Evolutionary conservation across 2,888 invertebrate genomes (phyloP).

Genomic region (Thymelicus sylvestris): DNA sequence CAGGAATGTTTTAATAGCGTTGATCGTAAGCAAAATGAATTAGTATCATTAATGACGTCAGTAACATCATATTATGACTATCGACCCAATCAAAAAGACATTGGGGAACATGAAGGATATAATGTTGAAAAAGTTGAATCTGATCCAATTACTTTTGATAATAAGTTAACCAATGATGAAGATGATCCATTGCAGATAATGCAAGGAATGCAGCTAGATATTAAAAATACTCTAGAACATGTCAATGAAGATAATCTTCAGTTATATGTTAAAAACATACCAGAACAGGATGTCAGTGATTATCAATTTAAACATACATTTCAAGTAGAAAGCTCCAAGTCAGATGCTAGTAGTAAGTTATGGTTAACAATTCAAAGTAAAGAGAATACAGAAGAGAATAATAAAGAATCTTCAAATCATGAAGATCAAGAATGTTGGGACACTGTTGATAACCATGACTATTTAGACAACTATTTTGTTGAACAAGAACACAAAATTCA

Average conservation of each 20-base stretch:
- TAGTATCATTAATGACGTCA: conserved; percentile 44
- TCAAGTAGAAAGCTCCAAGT: neutral
- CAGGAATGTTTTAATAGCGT: conserved; percentile 31
- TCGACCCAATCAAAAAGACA: neutral
- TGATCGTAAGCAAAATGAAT: conserved; percentile 46
- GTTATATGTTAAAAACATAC: neutral
- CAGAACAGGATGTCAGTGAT: neutral
- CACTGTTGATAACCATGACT: neutral
- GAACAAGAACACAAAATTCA: neutral
- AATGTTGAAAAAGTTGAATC: neutral
- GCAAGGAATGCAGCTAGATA: neutral
- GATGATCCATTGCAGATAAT: conserved; percentile 1
- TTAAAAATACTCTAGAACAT: neutral
- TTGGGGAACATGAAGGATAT: neutral
- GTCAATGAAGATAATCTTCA: neutral
- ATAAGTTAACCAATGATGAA: neutral
- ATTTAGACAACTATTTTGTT: neutral
- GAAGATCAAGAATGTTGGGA: neutral
- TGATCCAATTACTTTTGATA: neutral
- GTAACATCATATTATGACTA: neutral
- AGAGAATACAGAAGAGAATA: neutral
- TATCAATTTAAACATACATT: neutral
- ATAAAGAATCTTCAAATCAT: neutral
- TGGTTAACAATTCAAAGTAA: neutral
- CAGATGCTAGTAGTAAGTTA: neutral